These are phyloP conservation scores for Gasteruption jaculator DNA, from an alignment of 2,888 invertebrate genomes.

Conservation along the genomic window DNA sequence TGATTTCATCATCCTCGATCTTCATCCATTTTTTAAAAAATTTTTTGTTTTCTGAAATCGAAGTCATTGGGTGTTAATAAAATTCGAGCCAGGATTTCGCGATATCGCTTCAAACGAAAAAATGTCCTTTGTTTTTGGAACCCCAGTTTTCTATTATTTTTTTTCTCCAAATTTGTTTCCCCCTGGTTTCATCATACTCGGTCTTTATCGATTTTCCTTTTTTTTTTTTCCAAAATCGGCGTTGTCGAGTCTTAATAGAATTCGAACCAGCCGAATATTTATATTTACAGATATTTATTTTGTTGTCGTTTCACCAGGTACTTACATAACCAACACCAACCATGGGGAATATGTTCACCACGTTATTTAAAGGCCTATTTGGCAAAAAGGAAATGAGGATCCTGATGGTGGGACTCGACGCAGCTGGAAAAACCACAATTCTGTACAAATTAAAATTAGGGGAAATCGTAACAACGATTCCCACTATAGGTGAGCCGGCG, in stretches of 20 bases:
- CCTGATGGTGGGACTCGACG: constrained; percentile 98
- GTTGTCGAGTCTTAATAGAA: constrained; percentile 9
- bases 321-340: constrained; percentile 55
- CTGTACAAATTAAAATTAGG: constrained; percentile 99
- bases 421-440: constrained; percentile 99
- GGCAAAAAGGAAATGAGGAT: constrained; percentile 99
- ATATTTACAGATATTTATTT: constrained; percentile 5
- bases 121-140: constrained; percentile 12
- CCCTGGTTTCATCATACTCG: constrained; percentile 1
- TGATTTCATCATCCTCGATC: constrained; percentile 2
- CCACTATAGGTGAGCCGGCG: constrained; percentile 97
- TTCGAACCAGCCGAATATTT: background rate
- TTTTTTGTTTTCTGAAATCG: constrained; percentile 1
- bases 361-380: constrained; percentile 98
- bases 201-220: background rate
- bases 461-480: constrained; percentile 99
- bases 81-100: too few relatives aligned
- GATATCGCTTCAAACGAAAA: too few relatives aligned
- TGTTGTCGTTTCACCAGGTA: constrained; percentile 58
- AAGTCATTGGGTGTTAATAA: constrained; percentile 10
- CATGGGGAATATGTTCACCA: constrained; percentile 98
- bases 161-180: background rate
- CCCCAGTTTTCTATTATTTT: constrained; percentile 15
- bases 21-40: background rate
- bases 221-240: background rate